Evolutionary conservation across 2,888 invertebrate species (phyloP).

Genomic region (Theristus sp.): DNA sequence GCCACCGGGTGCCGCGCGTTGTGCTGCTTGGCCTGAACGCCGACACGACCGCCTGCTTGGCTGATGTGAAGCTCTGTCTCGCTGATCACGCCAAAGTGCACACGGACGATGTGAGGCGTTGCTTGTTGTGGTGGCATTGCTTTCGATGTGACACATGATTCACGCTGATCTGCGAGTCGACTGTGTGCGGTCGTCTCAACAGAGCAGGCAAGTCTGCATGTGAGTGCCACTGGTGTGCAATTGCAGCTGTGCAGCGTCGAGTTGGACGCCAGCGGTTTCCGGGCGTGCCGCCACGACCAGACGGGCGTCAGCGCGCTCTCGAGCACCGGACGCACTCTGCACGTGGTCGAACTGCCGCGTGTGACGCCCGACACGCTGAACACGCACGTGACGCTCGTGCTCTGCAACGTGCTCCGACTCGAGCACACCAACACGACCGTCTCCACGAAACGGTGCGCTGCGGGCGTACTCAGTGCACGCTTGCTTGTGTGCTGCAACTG

Average conservation of each 20-base stretch:
- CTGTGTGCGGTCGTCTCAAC: no score
- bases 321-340: neutral
- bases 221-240: no score
- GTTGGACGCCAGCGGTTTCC: neutral
- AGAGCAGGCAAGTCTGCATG: no score
- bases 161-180: no score
- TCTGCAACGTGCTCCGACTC: no score
- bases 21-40: conserved; percentile 7
- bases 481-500: no score
- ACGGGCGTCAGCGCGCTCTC: neutral
- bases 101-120: neutral
- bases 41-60: conserved; percentile 6
- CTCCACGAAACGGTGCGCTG: no score
- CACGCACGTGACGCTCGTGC: no score
- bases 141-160: no score
- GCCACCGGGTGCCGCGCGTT: conserved; percentile 4
- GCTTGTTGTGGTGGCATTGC: no score
- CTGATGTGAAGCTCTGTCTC: conserved; percentile 7
- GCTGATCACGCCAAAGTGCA: neutral
- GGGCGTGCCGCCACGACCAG: neutral
- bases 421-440: no score
- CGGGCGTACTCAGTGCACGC: no score
- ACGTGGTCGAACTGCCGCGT: neutral
- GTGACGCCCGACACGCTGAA: neutral
- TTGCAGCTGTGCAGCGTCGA: neutral